phyloP scores from a whole-genome alignment of 1,140 invertebrate species.

The Pseudomyrmex gracilis region DNA sequence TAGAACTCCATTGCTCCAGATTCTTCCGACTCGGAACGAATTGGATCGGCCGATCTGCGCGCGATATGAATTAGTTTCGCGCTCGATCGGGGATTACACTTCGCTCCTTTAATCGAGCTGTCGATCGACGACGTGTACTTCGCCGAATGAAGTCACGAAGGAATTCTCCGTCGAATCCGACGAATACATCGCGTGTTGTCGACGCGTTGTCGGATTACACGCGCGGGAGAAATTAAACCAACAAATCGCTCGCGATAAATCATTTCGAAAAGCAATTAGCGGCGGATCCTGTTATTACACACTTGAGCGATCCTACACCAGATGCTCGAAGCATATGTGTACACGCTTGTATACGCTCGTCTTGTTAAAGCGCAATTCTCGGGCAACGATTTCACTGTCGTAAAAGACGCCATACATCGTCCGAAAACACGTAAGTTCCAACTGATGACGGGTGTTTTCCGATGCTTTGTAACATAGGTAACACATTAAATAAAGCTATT shows the following conservation, averaged over 20 bases:
- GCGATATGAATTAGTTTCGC: constrained; percentile 71
- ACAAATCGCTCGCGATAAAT: constrained; percentile 45
- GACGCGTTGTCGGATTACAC: constrained; percentile 34
- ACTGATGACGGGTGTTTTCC: constrained; percentile 15
- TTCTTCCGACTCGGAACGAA: constrained; percentile 66
- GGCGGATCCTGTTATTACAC: constrained; percentile 40
- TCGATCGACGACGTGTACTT: constrained; percentile 51
- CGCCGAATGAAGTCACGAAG: constrained; percentile 41
- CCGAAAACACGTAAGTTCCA: constrained; percentile 13
- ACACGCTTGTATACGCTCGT: background rate
- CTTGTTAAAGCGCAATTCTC: constrained; percentile 28
- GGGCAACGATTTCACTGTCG: constrained; percentile 24
- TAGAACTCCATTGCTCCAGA: constrained; percentile 74
- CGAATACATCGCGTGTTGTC: constrained; percentile 34
- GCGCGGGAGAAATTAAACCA: constrained; percentile 30
- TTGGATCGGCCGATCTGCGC: background rate
- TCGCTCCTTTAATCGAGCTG: constrained; percentile 36
- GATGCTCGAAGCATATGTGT: constrained; percentile 33
- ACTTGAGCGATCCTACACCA: constrained; percentile 33
- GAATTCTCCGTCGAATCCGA: constrained; percentile 19
- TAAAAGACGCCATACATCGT: constrained; percentile 6
- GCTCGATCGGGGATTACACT: constrained; percentile 18
- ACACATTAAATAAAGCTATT: background rate
- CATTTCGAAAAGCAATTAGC: constrained; percentile 47
- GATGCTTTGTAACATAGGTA: background rate